Evolutionary conservation across 2,888 invertebrate genomes (phyloP).

Genomic region (Trichogramma evanescens): DNA sequence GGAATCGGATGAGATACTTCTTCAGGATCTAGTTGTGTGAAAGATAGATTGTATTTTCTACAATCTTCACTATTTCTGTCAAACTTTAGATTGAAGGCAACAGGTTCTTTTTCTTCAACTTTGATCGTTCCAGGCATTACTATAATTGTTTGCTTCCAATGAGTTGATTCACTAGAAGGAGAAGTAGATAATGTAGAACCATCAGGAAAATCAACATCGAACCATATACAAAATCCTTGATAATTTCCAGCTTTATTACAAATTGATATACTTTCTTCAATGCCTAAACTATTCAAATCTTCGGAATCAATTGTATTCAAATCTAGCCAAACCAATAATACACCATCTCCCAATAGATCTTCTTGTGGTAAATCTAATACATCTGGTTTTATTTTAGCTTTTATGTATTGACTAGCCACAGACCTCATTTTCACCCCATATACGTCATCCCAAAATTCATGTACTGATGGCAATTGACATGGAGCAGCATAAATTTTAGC

Average conservation of each 20-base stretch:
- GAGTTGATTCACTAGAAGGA: constrained; percentile 54
- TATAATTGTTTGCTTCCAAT: constrained; percentile 71
- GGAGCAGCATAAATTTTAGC: constrained; percentile 62
- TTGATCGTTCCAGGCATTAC: constrained; percentile 62
- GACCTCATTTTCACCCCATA: constrained; percentile 70
- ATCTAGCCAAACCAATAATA: constrained; percentile 62
- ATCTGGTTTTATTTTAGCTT: constrained; percentile 57
- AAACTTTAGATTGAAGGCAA: constrained; percentile 63
- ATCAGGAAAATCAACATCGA: constrained; percentile 66
- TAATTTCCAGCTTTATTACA: constrained; percentile 55
- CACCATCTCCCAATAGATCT: constrained; percentile 60
- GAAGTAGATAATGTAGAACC: constrained; percentile 52
- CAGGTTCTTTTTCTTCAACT: constrained; percentile 57
- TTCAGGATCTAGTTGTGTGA: constrained; percentile 64
- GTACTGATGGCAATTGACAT: constrained; percentile 58
- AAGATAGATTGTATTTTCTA: constrained; percentile 64
- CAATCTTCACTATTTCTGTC: constrained; percentile 48
- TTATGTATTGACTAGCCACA: constrained; percentile 10
- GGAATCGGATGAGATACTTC: constrained; percentile 68
- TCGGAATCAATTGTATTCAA: constrained; percentile 55
- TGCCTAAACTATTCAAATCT: constrained; percentile 57
- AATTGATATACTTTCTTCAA: constrained; percentile 53
- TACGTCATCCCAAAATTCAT: constrained; percentile 72
- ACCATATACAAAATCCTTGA: constrained; percentile 77
- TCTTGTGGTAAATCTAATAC: constrained; percentile 53